phyloP scores from a whole-genome alignment of 2,797 vertebrate genomes.

The Enteromius argenteus region DNA sequence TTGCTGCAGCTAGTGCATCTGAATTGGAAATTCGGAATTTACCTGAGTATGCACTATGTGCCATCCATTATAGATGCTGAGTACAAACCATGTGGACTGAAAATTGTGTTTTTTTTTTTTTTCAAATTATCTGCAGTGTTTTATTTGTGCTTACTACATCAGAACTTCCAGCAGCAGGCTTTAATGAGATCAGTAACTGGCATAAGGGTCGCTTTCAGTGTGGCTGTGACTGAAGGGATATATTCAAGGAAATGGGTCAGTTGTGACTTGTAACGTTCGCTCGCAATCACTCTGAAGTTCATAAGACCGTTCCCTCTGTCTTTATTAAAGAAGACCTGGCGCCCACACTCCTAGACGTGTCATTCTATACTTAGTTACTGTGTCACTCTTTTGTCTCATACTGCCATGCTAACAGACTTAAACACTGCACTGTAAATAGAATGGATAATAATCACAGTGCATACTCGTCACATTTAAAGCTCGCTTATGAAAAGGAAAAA shows the following conservation, averaged over 20 bases:
- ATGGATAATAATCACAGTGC: neutral
- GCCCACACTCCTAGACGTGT: neutral
- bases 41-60: constrained; percentile 37
- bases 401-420: neutral
- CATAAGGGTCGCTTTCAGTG: constrained; percentile 70
- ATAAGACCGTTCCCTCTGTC: constrained; percentile 4
- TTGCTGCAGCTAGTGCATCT: constrained; percentile 34
- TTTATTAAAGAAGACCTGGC: constrained; percentile 24
- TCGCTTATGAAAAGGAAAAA: neutral
- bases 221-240: constrained; percentile 66
- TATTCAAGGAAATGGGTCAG: constrained; percentile 41
- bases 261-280: constrained; percentile 20
- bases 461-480: neutral
- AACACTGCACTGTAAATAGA: constrained; percentile 2
- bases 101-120: constrained; percentile 40
- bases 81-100: constrained; percentile 63
- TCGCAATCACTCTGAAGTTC: constrained; percentile 18
- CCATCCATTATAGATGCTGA: constrained; percentile 43
- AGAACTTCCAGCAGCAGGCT: constrained; percentile 74
- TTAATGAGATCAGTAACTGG: constrained; percentile 78
- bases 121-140: constrained; percentile 73
- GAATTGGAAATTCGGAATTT: constrained; percentile 51
- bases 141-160: constrained; percentile 76
- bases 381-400: neutral
- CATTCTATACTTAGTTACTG: constrained; percentile 28